Evolutionary conservation across 2,797 vertebrate genomes (phyloP).

Genomic region (Esox masquinongy): DNA sequence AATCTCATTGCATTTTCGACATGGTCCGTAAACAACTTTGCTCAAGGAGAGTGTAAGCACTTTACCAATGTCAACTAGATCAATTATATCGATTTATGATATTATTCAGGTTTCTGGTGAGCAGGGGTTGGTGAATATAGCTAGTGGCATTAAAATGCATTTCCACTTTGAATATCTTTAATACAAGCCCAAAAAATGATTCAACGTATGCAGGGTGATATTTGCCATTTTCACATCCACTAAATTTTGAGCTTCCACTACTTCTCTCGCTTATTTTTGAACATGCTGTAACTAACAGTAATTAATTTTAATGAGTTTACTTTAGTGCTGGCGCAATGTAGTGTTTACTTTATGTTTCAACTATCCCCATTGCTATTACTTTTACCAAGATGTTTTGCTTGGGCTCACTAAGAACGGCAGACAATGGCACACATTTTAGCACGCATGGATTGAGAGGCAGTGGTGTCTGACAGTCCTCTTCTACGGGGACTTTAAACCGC

Average conservation of each 20-base stretch:
- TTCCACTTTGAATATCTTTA: no score
- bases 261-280: background rate
- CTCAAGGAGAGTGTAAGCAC: no score
- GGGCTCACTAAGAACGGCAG: constrained; percentile 8
- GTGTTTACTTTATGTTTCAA: background rate
- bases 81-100: no score
- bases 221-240: background rate
- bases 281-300: background rate
- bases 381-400: background rate
- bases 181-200: no score
- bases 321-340: background rate
- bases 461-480: constrained; percentile 16
- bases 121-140: no score
- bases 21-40: no score
- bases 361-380: background rate
- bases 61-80: no score
- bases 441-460: constrained; percentile 9
- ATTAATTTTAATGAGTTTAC: no score
- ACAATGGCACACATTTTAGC: constrained; percentile 32
- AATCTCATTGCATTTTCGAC: no score
- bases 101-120: no score
- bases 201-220: no score
- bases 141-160: no score
- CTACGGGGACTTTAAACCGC: constrained; percentile 30
- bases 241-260: background rate